Evolutionary conservation across 2,113 vertebrate genomes (phyloP).

Genomic region (Neofelis nebulosa): DNA sequence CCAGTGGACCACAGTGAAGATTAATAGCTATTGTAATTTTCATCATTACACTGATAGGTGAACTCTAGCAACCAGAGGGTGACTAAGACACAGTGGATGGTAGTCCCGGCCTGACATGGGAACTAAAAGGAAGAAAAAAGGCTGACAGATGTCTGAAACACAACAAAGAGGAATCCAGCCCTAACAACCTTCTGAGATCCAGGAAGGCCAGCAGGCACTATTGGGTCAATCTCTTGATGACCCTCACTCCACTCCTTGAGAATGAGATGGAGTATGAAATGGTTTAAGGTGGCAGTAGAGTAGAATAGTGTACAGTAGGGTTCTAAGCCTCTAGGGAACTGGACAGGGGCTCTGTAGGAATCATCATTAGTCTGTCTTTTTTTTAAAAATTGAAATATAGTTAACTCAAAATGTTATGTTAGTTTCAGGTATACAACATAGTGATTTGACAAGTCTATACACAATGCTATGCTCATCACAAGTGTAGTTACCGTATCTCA

Average conservation of each 20-base stretch:
- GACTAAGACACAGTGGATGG: not conserved
- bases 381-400: not conserved
- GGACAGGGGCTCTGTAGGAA: not conserved
- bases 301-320: not conserved
- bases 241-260: not conserved
- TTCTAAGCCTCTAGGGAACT: not conserved
- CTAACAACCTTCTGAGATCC: not conserved
- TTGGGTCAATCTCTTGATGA: not conserved
- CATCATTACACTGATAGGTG: not conserved
- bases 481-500: not conserved
- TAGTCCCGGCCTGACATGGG: not conserved
- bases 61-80: not conserved
- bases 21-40: no score
- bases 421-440: not conserved
- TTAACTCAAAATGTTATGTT: not conserved
- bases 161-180: not conserved
- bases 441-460: not conserved
- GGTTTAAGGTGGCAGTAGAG: not conserved
- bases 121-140: not conserved
- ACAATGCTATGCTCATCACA: not conserved
- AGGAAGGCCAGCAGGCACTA: not conserved
- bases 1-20: not conserved
- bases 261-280: not conserved
- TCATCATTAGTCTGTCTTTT: conserved; percentile 9
- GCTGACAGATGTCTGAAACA: not conserved